Conservation (phyloP, 2,888 invertebrate species). For the Apamea epomidion region DNA sequence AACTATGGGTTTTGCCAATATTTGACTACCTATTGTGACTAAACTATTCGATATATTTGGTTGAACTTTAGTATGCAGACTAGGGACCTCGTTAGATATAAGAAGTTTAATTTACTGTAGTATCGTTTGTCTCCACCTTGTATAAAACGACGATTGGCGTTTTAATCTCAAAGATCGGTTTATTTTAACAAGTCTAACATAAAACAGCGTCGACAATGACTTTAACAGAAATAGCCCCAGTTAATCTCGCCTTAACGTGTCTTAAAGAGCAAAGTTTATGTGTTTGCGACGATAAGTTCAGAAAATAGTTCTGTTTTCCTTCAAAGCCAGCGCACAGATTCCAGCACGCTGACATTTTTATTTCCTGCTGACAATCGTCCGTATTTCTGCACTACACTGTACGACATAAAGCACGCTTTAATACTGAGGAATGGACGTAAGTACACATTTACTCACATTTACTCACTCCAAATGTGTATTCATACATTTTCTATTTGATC, state of each 20-base stretch:
- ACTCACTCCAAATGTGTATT: conserved; percentile 18
- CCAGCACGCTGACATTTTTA: conserved; percentile 64
- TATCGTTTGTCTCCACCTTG: too few relatives aligned
- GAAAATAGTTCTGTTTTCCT: conserved; percentile 66
- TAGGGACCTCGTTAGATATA: too few relatives aligned
- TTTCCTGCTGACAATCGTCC: conserved; percentile 55
- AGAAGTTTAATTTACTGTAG: too few relatives aligned
- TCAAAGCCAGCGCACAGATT: conserved; percentile 55
- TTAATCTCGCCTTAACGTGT: conserved; percentile 65
- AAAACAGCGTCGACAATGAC: conserved; percentile 61
- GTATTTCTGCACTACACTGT: conserved; percentile 39
- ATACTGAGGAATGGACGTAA: conserved; percentile 18
- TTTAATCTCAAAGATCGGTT: conserved; percentile 13
- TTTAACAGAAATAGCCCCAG: conserved; percentile 69
- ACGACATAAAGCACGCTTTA: conserved; percentile 43
- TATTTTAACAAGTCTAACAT: conserved; percentile 44
- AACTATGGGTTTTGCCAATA: too few relatives aligned
- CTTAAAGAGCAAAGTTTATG: conserved; percentile 67
- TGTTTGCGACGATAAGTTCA: conserved; percentile 50
- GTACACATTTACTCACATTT: conserved; percentile 40
- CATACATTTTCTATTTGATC: conserved; percentile 35
- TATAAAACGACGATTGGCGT: not conserved
- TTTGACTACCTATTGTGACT: too few relatives aligned
- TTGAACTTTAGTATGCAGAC: too few relatives aligned
- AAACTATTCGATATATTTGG: too few relatives aligned